Percentiles rank a stretch among this genome's conserved stretches.
Evolutionary conservation across 2,888 invertebrate species (phyloP).

Genomic region (Trichogramma evanescens): DNA sequence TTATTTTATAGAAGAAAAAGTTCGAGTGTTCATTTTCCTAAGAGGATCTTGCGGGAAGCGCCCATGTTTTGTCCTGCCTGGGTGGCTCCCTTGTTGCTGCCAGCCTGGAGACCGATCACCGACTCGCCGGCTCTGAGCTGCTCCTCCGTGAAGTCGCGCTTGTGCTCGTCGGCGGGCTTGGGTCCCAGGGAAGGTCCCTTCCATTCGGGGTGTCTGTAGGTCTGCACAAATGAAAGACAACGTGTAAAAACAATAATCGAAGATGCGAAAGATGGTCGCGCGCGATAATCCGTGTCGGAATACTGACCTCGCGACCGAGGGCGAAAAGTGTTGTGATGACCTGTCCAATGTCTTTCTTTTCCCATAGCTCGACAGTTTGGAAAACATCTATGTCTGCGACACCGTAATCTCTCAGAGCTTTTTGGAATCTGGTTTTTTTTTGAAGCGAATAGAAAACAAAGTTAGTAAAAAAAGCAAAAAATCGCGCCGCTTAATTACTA

Average conservation of each 20-base stretch:
- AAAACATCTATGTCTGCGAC: constrained; percentile 86
- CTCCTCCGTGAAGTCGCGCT: constrained; percentile 89
- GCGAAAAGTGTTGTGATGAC: constrained; percentile 80
- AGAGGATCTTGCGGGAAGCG: constrained; percentile 79
- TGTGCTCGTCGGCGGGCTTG: constrained; percentile 88
- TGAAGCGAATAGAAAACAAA: constrained; percentile 19
- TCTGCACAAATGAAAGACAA: constrained; percentile 48
- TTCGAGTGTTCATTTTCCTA: constrained; percentile 66
- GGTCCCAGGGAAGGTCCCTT: constrained; percentile 86
- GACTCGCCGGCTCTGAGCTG: constrained; percentile 80
- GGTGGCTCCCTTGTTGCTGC: constrained; percentile 90
- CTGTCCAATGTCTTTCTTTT: constrained; percentile 82
- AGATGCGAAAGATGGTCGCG: too few species aligned
- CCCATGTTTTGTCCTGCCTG: constrained; percentile 87
- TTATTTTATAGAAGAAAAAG: neutral
- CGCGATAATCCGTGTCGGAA: constrained; percentile 49
- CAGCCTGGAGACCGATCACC: constrained; percentile 89
- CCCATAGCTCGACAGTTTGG: constrained; percentile 95
- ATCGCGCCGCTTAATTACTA: neutral
- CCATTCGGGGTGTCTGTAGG: constrained; percentile 78
- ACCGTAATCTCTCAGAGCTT: constrained; percentile 79
- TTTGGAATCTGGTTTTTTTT: constrained; percentile 62
- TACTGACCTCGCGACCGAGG: constrained; percentile 59
- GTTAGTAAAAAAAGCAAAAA: neutral
- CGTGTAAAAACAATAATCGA: constrained; percentile 1